Evolutionary conservation across 2,888 invertebrate species (phyloP).

Genomic region (Mesochorus sp.): DNA sequence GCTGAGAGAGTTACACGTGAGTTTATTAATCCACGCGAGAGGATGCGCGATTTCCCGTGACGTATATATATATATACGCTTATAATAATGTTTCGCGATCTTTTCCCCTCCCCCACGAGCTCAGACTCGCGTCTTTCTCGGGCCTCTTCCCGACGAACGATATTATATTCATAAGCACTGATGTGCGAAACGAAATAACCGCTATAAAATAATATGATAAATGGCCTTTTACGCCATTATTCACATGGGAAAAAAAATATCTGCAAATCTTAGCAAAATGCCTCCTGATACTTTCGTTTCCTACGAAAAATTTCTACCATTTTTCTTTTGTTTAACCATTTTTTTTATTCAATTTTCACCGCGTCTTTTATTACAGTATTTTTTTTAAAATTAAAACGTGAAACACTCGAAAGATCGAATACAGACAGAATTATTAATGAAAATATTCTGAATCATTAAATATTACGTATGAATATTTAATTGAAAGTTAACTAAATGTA

Average conservation of each 20-base stretch:
- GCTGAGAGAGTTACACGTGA: constrained; percentile 39
- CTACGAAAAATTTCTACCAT: too few species aligned
- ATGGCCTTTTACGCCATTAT: constrained; percentile 8
- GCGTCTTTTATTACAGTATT: too few species aligned
- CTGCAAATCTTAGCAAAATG: too few species aligned
- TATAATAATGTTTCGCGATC: constrained; percentile 49
- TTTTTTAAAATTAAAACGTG: too few species aligned
- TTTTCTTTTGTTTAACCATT: too few species aligned
- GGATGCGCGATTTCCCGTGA: constrained; percentile 61
- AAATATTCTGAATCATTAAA: too few species aligned
- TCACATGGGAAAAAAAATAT: background rate
- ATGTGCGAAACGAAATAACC: constrained; percentile 29
- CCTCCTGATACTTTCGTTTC: background rate
- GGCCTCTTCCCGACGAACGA: background rate
- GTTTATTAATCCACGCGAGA: constrained; percentile 54
- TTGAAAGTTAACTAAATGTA: too few species aligned
- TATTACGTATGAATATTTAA: too few species aligned
- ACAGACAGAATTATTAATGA: too few species aligned
- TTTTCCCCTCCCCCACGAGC: constrained; percentile 14
- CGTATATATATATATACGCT: constrained; percentile 12
- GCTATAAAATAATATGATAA: constrained; percentile 12
- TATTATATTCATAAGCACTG: background rate
- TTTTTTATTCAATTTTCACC: too few species aligned
- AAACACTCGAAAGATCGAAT: too few species aligned
- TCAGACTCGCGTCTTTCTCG: constrained; percentile 12